Percentiles rank a stretch among this genome's conserved stretches.
Conservation (phyloP, 2,113 vertebrate species). For the Lethenteron camtschaticum region DNA sequence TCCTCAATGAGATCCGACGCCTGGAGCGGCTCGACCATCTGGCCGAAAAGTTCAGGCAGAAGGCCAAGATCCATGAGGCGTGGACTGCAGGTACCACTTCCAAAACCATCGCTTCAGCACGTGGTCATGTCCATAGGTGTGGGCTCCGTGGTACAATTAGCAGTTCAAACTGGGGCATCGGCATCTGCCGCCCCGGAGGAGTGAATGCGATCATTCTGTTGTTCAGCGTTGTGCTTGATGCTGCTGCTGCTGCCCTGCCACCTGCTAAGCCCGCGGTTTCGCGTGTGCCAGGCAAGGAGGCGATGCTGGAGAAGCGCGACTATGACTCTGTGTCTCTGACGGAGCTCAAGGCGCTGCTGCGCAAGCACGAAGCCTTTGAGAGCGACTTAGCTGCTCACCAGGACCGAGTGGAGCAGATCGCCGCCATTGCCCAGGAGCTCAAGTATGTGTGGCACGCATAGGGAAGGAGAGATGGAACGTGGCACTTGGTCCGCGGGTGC, state of each 20-base stretch:
- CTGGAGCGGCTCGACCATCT: conserved; percentile 64
- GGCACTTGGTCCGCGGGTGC: too few species aligned
- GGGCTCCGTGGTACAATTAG: too few species aligned
- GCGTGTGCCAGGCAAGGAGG: conserved; percentile 43
- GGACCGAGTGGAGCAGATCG: conserved; percentile 83
- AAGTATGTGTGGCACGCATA: conserved; percentile 28
- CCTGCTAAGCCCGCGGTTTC: too few species aligned
- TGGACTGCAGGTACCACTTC: conserved; percentile 43
- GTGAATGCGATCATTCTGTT: too few species aligned
- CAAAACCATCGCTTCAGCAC: not conserved
- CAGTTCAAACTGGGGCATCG: too few species aligned
- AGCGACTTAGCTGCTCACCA: conserved; percentile 81
- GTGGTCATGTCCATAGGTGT: too few species aligned
- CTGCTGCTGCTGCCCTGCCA: too few species aligned
- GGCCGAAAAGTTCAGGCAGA: conserved; percentile 77
- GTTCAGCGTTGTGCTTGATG: too few species aligned
- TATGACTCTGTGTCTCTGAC: conserved; percentile 55
- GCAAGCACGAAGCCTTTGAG: conserved; percentile 85
- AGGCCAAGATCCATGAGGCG: conserved; percentile 46
- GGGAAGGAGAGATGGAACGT: too few species aligned
- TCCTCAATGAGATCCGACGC: conserved; percentile 59
- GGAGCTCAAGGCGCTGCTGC: conserved; percentile 61
- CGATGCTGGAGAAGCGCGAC: conserved; percentile 61
- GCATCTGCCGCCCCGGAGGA: too few species aligned
- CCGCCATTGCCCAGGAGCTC: conserved; percentile 77